These are phyloP conservation scores for Adrianichthys oophorus DNA, from an alignment of 2,797 vertebrate genomes.

Conservation along the genomic window DNA sequence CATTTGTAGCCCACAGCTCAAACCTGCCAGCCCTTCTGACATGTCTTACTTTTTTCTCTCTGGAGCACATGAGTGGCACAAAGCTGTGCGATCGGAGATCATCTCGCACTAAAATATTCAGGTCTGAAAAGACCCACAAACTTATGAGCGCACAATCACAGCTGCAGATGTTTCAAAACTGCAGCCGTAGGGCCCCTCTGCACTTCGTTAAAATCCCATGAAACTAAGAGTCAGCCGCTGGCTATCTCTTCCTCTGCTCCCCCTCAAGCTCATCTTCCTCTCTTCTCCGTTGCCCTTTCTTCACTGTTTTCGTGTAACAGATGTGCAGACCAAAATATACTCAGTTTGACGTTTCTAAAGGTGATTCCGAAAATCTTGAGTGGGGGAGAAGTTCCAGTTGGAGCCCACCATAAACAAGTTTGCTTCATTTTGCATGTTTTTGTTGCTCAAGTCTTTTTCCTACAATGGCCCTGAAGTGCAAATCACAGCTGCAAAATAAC, in stretches of 20 bases:
- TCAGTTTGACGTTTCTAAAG: slow-evolving; percentile 32
- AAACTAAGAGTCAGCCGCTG: slow-evolving; percentile 37
- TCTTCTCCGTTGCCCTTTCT: slow-evolving; percentile 34
- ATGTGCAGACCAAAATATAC: slow-evolving; percentile 35
- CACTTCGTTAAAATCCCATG: slow-evolving; percentile 61
- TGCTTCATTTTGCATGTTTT: not conserved
- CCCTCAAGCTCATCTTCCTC: slow-evolving; percentile 27
- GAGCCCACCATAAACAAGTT: slow-evolving; percentile 1
- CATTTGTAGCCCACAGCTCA: slow-evolving; percentile 58
- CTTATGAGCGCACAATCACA: slow-evolving; percentile 1
- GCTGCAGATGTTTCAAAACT: slow-evolving; percentile 28
- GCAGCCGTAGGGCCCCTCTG: slow-evolving; percentile 46
- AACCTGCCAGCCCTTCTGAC: slow-evolving; percentile 47
- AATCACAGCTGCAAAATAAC: too few relatives aligned
- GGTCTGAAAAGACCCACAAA: slow-evolving; percentile 6
- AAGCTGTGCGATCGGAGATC: slow-evolving; percentile 5
- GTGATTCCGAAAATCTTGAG: slow-evolving; percentile 7
- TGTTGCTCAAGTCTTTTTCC: too few relatives aligned
- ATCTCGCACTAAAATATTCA: slow-evolving; percentile 1
- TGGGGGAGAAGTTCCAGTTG: slow-evolving; percentile 19
- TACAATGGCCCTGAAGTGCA: too few relatives aligned
- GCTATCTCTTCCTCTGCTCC: slow-evolving; percentile 34
- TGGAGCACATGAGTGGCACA: not conserved
- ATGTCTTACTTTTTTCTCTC: slow-evolving; percentile 4
- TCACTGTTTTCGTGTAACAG: slow-evolving; percentile 46